phyloP scores from a whole-genome alignment of 2,888 invertebrate species.

The Epinotia brunnichana region DNA sequence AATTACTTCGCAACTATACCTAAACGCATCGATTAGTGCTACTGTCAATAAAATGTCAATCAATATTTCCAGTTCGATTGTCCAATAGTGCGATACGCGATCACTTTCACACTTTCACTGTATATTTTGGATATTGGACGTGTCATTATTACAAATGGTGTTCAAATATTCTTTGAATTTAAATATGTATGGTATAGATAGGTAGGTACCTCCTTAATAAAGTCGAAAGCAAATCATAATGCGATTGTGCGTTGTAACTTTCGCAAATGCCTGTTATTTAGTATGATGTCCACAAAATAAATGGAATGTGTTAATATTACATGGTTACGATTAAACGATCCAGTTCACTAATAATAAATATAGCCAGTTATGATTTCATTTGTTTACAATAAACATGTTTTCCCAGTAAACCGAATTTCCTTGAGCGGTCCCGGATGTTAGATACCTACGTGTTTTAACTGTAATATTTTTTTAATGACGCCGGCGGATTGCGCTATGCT shows the following conservation, averaged over 20 bases:
- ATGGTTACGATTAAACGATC: not conserved
- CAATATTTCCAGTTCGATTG: slow-evolving; percentile 28
- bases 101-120: slow-evolving; percentile 41
- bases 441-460: slow-evolving; percentile 3
- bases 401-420: slow-evolving; percentile 17
- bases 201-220: not conserved
- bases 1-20: not conserved
- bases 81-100: slow-evolving; percentile 27
- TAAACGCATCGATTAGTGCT: slow-evolving; percentile 18
- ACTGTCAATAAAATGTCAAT: slow-evolving; percentile 37
- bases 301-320: not conserved
- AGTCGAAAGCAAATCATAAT: slow-evolving; percentile 3
- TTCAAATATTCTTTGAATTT: slow-evolving; percentile 13
- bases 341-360: slow-evolving; percentile 3
- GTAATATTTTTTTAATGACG: slow-evolving; percentile 29
- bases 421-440: slow-evolving; percentile 19
- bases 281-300: no score
- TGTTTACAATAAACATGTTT: slow-evolving; percentile 22
- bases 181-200: not conserved
- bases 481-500: slow-evolving; percentile 18
- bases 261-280: not conserved
- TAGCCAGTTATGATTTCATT: not conserved
- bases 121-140: slow-evolving; percentile 27
- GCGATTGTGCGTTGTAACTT: not conserved
- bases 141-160: slow-evolving; percentile 34